Evolutionary conservation across 2,797 vertebrate genomes (phyloP).

Genomic region (Pampus argenteus): DNA sequence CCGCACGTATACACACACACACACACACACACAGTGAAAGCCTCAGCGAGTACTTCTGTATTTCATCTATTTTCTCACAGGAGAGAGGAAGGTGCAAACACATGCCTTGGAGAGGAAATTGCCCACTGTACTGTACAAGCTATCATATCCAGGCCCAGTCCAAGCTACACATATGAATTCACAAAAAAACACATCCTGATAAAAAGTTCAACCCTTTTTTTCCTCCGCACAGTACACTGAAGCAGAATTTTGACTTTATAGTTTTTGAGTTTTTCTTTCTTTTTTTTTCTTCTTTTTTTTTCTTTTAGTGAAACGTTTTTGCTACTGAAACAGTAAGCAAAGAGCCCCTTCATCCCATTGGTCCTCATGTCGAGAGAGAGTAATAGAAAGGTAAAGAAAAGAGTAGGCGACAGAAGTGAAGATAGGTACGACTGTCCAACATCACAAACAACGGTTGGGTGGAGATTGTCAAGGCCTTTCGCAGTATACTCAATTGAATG

Average conservation of each 20-base stretch:
- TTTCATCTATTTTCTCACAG: conserved; percentile 51
- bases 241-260: conserved; percentile 43
- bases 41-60: conserved; percentile 44
- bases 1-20: conserved; percentile 10
- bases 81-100: conserved; percentile 39
- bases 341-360: conserved; percentile 80
- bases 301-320: conserved; percentile 59
- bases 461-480: conserved; percentile 85
- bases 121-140: conserved; percentile 26
- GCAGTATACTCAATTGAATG: conserved; percentile 49
- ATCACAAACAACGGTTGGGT: conserved; percentile 50
- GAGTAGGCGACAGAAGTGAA: conserved; percentile 46
- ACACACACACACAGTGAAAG: conserved; percentile 45
- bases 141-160: conserved; percentile 46
- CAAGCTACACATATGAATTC: conserved; percentile 62
- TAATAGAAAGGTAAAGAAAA: conserved; percentile 51
- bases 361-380: conserved; percentile 57
- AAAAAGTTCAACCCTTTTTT: conserved; percentile 41
- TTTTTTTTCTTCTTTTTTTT: conserved; percentile 15
- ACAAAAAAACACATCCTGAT: conserved; percentile 59
- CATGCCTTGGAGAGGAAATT: conserved; percentile 44
- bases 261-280: neutral
- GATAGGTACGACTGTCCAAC: conserved; percentile 28
- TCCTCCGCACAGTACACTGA: conserved; percentile 28
- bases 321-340: conserved; percentile 79